Base-by-base conservation (phyloP, 2,888 invertebrate genomes). In the Pachymerium ferrugineum region DNA sequence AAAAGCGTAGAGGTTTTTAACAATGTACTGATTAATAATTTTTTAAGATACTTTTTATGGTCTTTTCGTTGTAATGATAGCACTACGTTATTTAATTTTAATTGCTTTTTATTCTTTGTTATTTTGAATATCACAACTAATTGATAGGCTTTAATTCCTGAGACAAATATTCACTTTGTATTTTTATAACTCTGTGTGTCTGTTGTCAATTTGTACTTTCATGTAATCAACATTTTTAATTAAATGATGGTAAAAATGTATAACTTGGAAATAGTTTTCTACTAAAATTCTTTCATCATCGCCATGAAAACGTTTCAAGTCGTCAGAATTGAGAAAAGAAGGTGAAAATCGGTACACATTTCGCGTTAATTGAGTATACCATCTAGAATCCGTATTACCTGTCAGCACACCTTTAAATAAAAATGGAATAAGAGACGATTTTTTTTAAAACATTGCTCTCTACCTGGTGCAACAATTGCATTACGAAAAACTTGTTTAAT, bases 331-430 rank as follows among this genome's bases (percentile, higher is more conserved):
- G 16, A 81, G 42, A 14, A 77, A 62, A 14, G 78, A 79, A 5
- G 85, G 84, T 73, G 81, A 80, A 78, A 85, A 85, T 42, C 85
- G 81, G 77, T 85, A 85, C 19, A 85, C 80, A 75, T 82, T 80
- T 16, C 79, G 77, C 1, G 84, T 81, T 72, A 85, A 79, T 19
- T 81, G 77, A 14, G 81, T 76, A 78, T 84, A 85, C 80, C 84
- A 83, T 22, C 80, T 78, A 0, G 84, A 84, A 78, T 86, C 85
- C 19, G 85, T 85, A 77, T 83, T 84, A 10, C 82, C 85, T 38
- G 80, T 76, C 74, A 81, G 77, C 8, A 80, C 78, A 71, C 78
- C 80, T 76, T 75, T 31, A 69, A 70, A 42, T 73, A 70, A 19
- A 68, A 25, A n/a, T n/a, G n/a, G n/a, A n/a, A n/a, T n/a, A n/a